Base-by-base conservation (phyloP, 2,888 invertebrate species). In the Chorisops tibialis region DNA sequence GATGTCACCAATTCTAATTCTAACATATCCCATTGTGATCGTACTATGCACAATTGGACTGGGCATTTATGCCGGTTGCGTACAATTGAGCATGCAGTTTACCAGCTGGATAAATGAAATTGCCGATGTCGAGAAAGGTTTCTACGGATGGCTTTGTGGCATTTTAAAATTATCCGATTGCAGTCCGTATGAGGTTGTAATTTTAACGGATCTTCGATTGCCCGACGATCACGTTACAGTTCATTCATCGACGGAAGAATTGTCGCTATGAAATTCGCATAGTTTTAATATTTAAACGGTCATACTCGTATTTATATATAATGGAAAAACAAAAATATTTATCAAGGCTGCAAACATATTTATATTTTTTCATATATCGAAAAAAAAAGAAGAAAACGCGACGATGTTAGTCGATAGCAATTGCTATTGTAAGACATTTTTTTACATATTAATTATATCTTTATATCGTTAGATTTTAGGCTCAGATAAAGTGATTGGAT, bases 61-160 rank as follows among this genome's bases (percentile, higher is more conserved):
- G 16, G 87, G 87, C 0, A 52, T 88, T 35, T 88, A 86, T 74
- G 84, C 87, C 47, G 86, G 86, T 1, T 76, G 86, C 60, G 81
- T 82, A 6, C 89, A 89, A 74, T 74, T 89, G 12, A 88, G 88
- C 1, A 84, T 87, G 74, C 85, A 83, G 69, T 83, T 83, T 63
- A 81, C 81, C 35, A 83, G 83, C 67, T 89, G 89, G 89, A 80
- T 83, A 72, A 85, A 84, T 69, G 87, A 87, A 76, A 83, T 88
- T 2, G 82, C 83, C 62, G 89, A 89, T 75, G 83, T 87, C 71
- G 89, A 89, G 70, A 89, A 89, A 74, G 89, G 89, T 0, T 89
- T 89, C 76, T 89, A 87, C 68, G 89, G 89, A 5, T 89, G 88
- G 88, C 76, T 89, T 16, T 89, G 89, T 72, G 83, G 85, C 62